phyloP scores from a whole-genome alignment of 2,113 vertebrate species.

The Nanger granti region DNA sequence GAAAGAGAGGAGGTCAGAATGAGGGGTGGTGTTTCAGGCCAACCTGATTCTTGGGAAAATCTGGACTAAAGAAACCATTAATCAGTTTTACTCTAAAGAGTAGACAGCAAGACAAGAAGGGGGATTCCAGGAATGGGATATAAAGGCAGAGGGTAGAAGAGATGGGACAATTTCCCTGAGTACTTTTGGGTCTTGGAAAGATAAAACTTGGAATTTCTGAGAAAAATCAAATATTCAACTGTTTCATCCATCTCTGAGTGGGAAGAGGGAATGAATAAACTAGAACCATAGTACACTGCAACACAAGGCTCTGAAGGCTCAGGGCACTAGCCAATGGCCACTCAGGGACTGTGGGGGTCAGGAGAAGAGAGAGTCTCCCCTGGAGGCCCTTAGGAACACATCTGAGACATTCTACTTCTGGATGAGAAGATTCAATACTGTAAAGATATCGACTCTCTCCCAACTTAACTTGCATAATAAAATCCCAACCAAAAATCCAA shows the following conservation, averaged over 20 bases:
- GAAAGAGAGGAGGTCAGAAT: background rate
- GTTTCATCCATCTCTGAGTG: conserved; percentile 8
- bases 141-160: background rate
- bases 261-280: background rate
- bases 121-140: background rate
- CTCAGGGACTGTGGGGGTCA: background rate
- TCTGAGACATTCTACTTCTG: background rate
- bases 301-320: background rate
- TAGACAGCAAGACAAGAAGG: background rate
- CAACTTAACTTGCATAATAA: conserved; percentile 13
- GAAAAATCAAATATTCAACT: conserved; percentile 28
- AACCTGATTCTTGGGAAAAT: background rate
- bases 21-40: background rate
- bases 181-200: background rate
- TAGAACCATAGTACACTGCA: background rate
- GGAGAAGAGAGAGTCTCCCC: background rate
- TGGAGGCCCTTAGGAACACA: background rate
- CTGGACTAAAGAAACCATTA: background rate
- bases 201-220: conserved; percentile 25
- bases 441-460: background rate
- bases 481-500: conserved; percentile 6
- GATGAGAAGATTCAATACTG: background rate
- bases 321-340: background rate
- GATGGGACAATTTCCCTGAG: background rate
- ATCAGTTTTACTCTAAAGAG: background rate